A percentile compares a stretch with the other conserved stretches of the same genome.
Evolutionary conservation across 2,888 invertebrate species (phyloP).

Genomic region (Acrobasis repandana): DNA sequence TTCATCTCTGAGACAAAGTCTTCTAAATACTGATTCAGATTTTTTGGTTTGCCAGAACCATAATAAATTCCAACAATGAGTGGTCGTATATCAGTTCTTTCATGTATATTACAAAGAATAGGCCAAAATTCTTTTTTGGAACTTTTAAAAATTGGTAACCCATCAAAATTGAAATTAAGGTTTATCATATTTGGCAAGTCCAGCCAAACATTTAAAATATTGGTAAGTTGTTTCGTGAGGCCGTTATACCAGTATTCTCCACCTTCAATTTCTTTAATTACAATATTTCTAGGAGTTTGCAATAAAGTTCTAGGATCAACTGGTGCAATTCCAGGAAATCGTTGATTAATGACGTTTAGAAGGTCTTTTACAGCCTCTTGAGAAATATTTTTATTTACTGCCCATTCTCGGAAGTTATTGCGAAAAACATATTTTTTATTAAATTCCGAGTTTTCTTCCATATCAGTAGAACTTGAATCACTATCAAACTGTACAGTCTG

Average conservation of each 20-base stretch:
- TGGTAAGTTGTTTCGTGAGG: background rate
- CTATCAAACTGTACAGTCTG: slow-evolving; percentile 17
- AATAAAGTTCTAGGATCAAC: slow-evolving; percentile 11
- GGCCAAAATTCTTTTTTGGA: slow-evolving; percentile 22
- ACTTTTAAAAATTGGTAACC: slow-evolving; percentile 11
- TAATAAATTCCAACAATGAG: slow-evolving; percentile 6
- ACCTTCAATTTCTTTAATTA: slow-evolving; percentile 7
- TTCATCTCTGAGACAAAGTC: background rate
- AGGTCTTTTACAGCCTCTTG: slow-evolving; percentile 20
- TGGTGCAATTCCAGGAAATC: slow-evolving; percentile 3
- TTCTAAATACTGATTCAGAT: slow-evolving; percentile 4
- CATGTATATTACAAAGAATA: slow-evolving; percentile 18
- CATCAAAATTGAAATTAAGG: slow-evolving; percentile 4
- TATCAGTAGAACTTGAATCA: slow-evolving; percentile 12
- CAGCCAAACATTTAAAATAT: background rate
- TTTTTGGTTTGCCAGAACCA: slow-evolving; percentile 3
- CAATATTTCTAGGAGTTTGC: background rate
- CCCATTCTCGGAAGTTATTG: slow-evolving; percentile 19
- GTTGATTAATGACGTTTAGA: background rate
- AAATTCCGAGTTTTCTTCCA: slow-evolving; percentile 6
- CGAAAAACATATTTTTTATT: slow-evolving; percentile 8
- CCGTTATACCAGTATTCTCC: slow-evolving; percentile 26
- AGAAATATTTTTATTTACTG: slow-evolving; percentile 19
- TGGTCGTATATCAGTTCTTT: background rate
- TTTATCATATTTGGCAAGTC: background rate